phyloP scores from a whole-genome alignment of 2,888 invertebrate genomes.

The Phortica magna region DNA sequence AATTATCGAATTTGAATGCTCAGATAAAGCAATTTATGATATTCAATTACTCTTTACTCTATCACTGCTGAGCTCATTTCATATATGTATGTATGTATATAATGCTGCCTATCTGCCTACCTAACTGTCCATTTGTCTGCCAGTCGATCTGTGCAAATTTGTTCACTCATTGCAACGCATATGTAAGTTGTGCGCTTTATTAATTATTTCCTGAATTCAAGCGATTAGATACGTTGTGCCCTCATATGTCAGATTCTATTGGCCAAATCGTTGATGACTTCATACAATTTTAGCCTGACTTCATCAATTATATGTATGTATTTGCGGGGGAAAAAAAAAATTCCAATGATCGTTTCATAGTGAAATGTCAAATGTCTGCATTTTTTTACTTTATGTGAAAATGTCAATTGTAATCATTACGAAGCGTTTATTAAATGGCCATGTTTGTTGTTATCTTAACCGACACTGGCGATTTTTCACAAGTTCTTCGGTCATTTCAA shows the following conservation, averaged over 20 bases:
- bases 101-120: background rate
- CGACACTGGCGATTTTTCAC: no score
- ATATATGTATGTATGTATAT: no score
- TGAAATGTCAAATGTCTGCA: no score
- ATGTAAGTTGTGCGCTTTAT: slow-evolving; percentile 20
- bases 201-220: slow-evolving; percentile 21
- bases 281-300: background rate
- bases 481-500: no score
- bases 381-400: no score
- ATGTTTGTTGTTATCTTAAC: no score
- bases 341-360: no score
- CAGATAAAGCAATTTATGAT: slow-evolving; percentile 25
- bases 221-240: slow-evolving; percentile 17
- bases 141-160: background rate
- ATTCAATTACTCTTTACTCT: slow-evolving; percentile 9
- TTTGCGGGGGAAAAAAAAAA: no score
- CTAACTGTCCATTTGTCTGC: background rate
- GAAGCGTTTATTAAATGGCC: no score
- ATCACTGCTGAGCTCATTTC: slow-evolving; percentile 3
- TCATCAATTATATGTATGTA: background rate
- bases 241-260: background rate
- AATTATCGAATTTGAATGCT: slow-evolving; percentile 19
- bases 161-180: slow-evolving; percentile 4
- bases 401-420: no score
- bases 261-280: slow-evolving; percentile 1